Conservation (phyloP, 2,888 invertebrate genomes). For the Apeira syringaria region DNA sequence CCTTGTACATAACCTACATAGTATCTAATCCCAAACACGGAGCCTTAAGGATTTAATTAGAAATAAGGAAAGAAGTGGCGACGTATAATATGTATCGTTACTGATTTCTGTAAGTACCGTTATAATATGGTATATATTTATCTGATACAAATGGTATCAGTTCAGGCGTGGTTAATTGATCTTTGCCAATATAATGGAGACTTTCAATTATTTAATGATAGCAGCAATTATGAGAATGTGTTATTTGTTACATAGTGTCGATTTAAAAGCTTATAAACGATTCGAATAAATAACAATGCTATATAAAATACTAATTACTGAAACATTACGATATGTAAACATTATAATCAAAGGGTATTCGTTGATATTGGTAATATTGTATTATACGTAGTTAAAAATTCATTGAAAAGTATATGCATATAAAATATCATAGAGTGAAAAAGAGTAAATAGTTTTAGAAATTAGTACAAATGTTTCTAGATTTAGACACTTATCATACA, state of each 20-base stretch:
- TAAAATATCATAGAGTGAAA: constrained; percentile 5
- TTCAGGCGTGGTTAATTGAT: too few relatives aligned
- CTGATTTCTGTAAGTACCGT: too few relatives aligned
- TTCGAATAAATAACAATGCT: neutral
- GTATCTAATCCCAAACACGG: too few relatives aligned
- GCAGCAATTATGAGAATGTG: too few relatives aligned
- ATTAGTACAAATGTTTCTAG: constrained; percentile 3
- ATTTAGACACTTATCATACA: neutral
- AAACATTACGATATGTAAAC: constrained; percentile 18
- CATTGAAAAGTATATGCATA: constrained; percentile 12
- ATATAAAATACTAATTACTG: constrained; percentile 1
- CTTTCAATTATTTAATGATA: too few relatives aligned
- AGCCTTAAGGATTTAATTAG: too few relatives aligned
- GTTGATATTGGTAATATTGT: constrained; percentile 14
- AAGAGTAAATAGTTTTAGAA: constrained; percentile 16
- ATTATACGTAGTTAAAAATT: constrained; percentile 7
- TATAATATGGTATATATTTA: too few relatives aligned
- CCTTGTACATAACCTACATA: too few relatives aligned
- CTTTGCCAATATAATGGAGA: too few relatives aligned
- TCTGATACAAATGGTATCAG: too few relatives aligned
- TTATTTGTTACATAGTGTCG: constrained; percentile 1
- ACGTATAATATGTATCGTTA: too few relatives aligned
- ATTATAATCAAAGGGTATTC: constrained; percentile 12
- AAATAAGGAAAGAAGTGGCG: too few relatives aligned
- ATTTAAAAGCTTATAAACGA: neutral